Evolutionary conservation across 2,113 vertebrate species (phyloP).

Genomic region (Atlantisia rogersi): DNA sequence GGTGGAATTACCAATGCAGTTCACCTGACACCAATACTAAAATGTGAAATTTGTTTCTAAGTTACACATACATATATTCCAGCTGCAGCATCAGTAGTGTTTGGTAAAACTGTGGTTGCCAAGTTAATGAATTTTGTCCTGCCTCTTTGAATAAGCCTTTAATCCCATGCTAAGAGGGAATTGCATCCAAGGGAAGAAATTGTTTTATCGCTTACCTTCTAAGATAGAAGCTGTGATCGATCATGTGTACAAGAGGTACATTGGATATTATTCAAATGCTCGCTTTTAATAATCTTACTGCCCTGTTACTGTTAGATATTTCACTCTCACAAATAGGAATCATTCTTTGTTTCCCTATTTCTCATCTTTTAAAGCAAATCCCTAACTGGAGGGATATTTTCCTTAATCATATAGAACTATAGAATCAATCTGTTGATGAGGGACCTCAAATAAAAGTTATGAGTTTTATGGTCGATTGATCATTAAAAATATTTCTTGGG

Average conservation of each 20-base stretch:
- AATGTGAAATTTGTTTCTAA: conserved; percentile 36
- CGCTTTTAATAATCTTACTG: background rate
- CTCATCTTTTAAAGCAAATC: conserved; percentile 14
- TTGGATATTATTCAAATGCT: background rate
- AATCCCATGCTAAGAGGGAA: background rate
- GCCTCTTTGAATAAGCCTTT: background rate
- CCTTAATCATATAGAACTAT: conserved; percentile 59
- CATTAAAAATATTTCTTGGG: conserved; percentile 63
- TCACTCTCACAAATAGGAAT: background rate
- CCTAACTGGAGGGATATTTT: background rate
- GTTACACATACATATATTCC: background rate
- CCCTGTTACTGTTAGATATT: background rate
- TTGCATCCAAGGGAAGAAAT: background rate
- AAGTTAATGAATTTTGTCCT: conserved; percentile 16
- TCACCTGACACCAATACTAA: conserved; percentile 39
- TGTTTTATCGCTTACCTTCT: background rate
- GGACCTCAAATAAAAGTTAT: conserved; percentile 47
- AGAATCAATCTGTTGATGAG: conserved; percentile 57
- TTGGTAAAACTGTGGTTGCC: background rate
- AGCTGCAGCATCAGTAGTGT: background rate
- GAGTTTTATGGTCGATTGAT: conserved; percentile 50
- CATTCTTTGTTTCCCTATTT: background rate
- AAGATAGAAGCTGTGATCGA: background rate
- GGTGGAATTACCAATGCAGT: conserved; percentile 7
- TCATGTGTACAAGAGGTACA: background rate